Base-by-base conservation (phyloP, 1,140 invertebrate genomes). In the Anoplolepis gracilipes region DNA sequence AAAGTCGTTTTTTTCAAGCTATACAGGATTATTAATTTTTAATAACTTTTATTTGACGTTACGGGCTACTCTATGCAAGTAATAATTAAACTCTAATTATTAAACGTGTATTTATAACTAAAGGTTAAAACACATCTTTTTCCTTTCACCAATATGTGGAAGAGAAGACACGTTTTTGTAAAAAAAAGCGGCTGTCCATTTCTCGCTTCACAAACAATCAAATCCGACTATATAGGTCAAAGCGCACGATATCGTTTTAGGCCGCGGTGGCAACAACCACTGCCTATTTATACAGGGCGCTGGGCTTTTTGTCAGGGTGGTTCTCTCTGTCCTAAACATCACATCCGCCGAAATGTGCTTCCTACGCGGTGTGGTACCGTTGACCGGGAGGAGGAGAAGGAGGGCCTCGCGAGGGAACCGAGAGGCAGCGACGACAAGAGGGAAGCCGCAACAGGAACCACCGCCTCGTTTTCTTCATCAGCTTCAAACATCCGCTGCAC, bases 401-500 rank as follows among this genome's bases (percentile, higher is more conserved):
- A 84, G 61, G 67, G 67, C 39, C 39, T 19, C 84, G 79, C 82
- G 84, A 86, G 84, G 85, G 69, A n/a, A 79, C 72, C 25, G 84
- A 82, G 72, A 86, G 82, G 55, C 69, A 76, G 39, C 64, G 76
- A 36, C 39, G 46, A n/a, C 42, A n/a, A 13, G 84, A 85, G 85
- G 69, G 72, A 70, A 76, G 76, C 73, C 70, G 78, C 64, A 79
- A 82, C 77, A 88, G 87, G 78, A 91, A 90, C 87, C 88, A 91
- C 86, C 90, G 85, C 84, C 65, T 88, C 65, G 76, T 59, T 85
- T 89, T 88, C 65, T 81, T 81, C 88, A 88, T 65, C 85, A 90
- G 81, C 85, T 87, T 92, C 85, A 92, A 92, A 92, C 91, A 92
- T 92, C 91, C 91, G 91, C 88, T 92, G 88, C 90, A 92, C 90